A percentile compares a stretch with the other conserved stretches of the same genome.
Evolutionary conservation across 2,113 vertebrate species (phyloP).

Genomic region (Desmodus rotundus): DNA sequence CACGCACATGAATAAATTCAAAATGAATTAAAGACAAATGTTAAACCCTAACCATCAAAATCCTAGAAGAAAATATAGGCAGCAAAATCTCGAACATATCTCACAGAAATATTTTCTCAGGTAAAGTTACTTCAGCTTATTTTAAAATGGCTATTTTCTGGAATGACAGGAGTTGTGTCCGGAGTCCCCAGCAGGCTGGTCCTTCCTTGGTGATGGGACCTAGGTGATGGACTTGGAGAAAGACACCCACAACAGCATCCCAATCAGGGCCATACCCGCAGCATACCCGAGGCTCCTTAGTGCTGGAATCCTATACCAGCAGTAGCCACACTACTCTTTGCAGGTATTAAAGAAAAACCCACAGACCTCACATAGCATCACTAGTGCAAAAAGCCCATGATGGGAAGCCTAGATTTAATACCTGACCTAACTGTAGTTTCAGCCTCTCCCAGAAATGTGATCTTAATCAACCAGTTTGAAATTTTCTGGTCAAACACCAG

Average conservation of each 20-base stretch:
- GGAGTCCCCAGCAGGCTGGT: conserved; percentile 28
- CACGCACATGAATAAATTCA: too few relatives aligned
- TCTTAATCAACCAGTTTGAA: not conserved
- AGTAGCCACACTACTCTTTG: not conserved
- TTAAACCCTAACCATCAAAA: too few relatives aligned
- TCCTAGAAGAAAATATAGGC: too few relatives aligned
- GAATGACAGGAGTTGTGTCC: conserved; percentile 84
- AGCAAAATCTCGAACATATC: too few relatives aligned
- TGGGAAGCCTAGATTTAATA: not conserved
- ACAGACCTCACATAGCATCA: not conserved
- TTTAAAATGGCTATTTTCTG: conserved; percentile 87
- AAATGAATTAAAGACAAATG: too few relatives aligned
- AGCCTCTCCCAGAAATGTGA: not conserved
- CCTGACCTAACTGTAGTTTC: not conserved
- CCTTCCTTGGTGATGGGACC: not conserved
- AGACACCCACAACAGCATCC: conserved; percentile 82
- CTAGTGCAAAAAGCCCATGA: not conserved
- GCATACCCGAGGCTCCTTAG: not conserved
- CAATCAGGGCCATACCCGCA: not conserved
- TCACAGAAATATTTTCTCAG: too few relatives aligned
- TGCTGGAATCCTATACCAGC: not conserved
- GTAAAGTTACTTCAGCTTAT: conserved; percentile 74
- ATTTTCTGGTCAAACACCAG: not conserved
- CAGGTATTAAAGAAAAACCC: not conserved
- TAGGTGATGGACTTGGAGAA: conserved; percentile 98